Evolutionary conservation across 2,113 vertebrate species (phyloP).

Genomic region (Pagrus major): DNA sequence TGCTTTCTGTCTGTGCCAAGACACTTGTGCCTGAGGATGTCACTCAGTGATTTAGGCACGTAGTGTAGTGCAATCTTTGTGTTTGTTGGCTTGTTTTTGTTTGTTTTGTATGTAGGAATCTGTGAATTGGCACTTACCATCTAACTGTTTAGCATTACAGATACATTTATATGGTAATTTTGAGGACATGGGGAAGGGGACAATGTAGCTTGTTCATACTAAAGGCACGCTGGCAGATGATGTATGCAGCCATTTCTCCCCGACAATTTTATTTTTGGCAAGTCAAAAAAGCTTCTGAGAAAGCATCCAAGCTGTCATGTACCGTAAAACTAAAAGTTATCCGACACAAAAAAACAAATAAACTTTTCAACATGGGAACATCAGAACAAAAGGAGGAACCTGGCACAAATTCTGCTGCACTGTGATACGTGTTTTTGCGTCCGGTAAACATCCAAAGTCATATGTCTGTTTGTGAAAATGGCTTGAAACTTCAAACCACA

Average conservation of each 20-base stretch:
- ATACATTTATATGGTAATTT: conserved; percentile 37
- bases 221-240: neutral
- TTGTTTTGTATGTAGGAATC: conserved; percentile 34
- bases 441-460: too few species aligned
- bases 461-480: too few species aligned
- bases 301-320: neutral
- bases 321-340: neutral
- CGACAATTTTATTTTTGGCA: conserved; percentile 12
- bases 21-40: conserved; percentile 43
- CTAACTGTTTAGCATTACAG: neutral
- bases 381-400: neutral
- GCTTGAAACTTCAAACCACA: neutral
- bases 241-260: neutral
- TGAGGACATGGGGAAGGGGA: neutral
- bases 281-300: neutral
- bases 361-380: neutral
- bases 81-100: conserved; percentile 9
- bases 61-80: conserved; percentile 18
- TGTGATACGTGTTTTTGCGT: neutral
- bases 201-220: neutral
- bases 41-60: conserved; percentile 10
- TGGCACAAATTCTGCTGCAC: neutral
- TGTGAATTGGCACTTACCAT: conserved; percentile 31
- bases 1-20: conserved; percentile 33
- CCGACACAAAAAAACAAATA: neutral